These are phyloP conservation scores for Himalopsyche kuldschensis DNA, from an alignment of 2,888 invertebrate genomes.

Conservation along the genomic window DNA sequence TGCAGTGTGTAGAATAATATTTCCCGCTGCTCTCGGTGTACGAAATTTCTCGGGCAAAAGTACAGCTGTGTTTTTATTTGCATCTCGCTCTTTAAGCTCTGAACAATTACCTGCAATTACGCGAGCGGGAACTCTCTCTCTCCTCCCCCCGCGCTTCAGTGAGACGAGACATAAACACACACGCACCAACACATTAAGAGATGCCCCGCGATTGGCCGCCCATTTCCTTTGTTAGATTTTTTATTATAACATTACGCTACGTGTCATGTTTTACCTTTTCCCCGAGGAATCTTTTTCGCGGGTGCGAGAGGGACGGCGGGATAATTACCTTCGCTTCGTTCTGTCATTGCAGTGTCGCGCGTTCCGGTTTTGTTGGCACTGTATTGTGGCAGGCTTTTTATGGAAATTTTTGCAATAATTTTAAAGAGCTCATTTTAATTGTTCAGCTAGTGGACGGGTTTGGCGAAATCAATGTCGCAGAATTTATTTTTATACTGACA, in stretches of 20 bases:
- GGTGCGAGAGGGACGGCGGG: conserved; percentile 11
- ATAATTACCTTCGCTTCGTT: neutral
- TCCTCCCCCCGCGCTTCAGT: neutral
- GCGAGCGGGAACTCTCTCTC: neutral
- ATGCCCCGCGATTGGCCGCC: conserved; percentile 33
- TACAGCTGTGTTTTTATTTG: conserved; percentile 10
- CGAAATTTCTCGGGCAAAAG: neutral
- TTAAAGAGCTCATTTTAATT: neutral
- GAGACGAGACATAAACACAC: neutral
- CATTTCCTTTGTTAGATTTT: conserved; percentile 30
- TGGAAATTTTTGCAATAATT: neutral
- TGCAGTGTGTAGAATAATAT: neutral
- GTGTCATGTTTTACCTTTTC: conserved; percentile 3
- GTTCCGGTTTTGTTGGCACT: neutral
- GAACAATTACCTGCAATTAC: conserved; percentile 31
- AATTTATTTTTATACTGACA: too few relatives aligned
- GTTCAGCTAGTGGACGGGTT: neutral
- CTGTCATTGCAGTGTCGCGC: conserved; percentile 2
- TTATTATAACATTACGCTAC: neutral
- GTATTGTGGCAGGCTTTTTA: neutral
- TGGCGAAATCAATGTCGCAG: neutral
- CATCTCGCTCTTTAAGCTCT: conserved; percentile 17
- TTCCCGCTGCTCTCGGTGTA: neutral
- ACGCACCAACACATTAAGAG: conserved; percentile 1
- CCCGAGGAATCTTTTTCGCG: conserved; percentile 11